phyloP scores from a whole-genome alignment of 2,888 invertebrate species.

The Carpatolechia fugitivella region DNA sequence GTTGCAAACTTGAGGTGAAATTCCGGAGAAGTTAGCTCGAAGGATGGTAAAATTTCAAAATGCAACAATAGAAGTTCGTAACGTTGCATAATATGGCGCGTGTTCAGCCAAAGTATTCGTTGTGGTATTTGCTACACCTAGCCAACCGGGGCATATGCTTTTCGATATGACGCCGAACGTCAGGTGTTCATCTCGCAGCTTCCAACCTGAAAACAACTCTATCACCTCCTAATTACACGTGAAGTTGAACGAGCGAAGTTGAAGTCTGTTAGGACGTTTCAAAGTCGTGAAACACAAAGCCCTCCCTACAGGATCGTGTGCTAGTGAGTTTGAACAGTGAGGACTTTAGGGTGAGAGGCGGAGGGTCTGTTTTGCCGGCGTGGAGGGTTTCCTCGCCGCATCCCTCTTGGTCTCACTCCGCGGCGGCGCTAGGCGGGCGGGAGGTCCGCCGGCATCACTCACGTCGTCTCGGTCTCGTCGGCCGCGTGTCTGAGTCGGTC shows the following conservation, averaged over 20 bases:
- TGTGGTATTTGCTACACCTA: constrained; percentile 78
- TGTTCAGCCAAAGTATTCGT: constrained; percentile 78
- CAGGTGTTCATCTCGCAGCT: constrained; percentile 71
- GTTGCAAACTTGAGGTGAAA: background rate
- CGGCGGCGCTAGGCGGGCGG: constrained; percentile 66
- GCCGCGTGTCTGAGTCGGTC: constrained; percentile 73
- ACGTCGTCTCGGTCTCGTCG: constrained; percentile 72
- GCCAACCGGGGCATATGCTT: constrained; percentile 76
- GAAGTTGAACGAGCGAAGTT: constrained; percentile 33
- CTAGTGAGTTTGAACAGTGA: constrained; percentile 63
- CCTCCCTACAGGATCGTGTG: constrained; percentile 70
- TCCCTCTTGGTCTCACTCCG: constrained; percentile 68
- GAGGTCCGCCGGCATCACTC: constrained; percentile 69
- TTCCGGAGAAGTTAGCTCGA: constrained; percentile 51
- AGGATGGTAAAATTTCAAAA: constrained; percentile 63
- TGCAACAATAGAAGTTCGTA: constrained; percentile 65
- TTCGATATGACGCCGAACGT: constrained; percentile 76
- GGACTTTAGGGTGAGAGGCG: constrained; percentile 68
- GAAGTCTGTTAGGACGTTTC: constrained; percentile 46
- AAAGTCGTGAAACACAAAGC: constrained; percentile 43
- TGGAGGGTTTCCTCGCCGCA: constrained; percentile 61
- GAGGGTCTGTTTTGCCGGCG: constrained; percentile 70
- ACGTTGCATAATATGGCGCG: constrained; percentile 76
- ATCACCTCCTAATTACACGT: constrained; percentile 39
- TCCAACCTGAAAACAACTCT: constrained; percentile 47